Percentiles rank a stretch among this genome's conserved stretches.
Conservation (phyloP, 2,113 vertebrate species). For the Gracilinanus agilis region DNA sequence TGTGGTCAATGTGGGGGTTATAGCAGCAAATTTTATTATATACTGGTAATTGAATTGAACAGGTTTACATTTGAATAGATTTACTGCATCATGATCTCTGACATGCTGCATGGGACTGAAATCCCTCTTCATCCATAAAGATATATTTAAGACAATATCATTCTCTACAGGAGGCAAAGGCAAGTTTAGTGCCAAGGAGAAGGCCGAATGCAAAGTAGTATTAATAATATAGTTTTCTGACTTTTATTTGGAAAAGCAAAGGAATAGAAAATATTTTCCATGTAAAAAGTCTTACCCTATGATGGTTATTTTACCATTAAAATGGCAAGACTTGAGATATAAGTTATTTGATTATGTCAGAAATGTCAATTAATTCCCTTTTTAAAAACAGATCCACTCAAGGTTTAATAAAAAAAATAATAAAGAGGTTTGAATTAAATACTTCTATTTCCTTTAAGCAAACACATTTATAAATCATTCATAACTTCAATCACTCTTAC, state of each 20-base stretch:
- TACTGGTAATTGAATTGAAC: conserved; percentile 90
- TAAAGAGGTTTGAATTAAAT: conserved; percentile 52
- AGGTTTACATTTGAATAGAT: conserved; percentile 91
- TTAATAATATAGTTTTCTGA: conserved; percentile 38
- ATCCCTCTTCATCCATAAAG: conserved; percentile 81
- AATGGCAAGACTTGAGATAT: conserved; percentile 61
- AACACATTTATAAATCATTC: conserved; percentile 51
- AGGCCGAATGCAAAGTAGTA: conserved; percentile 41
- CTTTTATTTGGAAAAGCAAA: conserved; percentile 56
- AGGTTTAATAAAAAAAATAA: conserved; percentile 31
- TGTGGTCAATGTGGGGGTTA: conserved; percentile 85
- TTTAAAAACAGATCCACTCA: conserved; percentile 50
- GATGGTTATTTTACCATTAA: conserved; percentile 57
- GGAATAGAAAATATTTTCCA: conserved; percentile 18
- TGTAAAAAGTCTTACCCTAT: conserved; percentile 19
- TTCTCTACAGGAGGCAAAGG: conserved; percentile 55
- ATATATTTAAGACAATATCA: conserved; percentile 75
- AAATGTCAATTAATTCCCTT: conserved; percentile 39
- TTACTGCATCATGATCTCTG: conserved; percentile 85
- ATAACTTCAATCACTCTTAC: conserved; percentile 4
- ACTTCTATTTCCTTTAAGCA: conserved; percentile 27
- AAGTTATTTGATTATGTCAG: conserved; percentile 52
- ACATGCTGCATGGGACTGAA: conserved; percentile 82
- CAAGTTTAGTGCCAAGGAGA: conserved; percentile 49
- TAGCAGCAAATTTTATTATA: conserved; percentile 88